Evolutionary conservation across 2,113 vertebrate species (phyloP).

Genomic region (human (Homo sapiens)): DNA sequence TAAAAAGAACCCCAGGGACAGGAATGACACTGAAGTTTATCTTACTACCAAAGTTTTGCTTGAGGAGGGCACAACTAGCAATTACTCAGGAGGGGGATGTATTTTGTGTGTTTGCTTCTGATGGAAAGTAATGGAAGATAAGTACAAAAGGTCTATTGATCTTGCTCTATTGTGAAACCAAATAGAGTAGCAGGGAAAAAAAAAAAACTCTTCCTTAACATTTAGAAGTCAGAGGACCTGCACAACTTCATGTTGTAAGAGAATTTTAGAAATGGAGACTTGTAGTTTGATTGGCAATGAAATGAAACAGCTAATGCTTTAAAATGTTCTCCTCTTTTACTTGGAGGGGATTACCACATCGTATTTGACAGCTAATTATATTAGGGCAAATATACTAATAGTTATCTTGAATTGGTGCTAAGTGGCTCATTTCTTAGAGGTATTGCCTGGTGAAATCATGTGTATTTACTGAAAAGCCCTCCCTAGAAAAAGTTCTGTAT

Average conservation of each 20-base stretch:
- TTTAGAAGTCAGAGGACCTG: constrained; percentile 41
- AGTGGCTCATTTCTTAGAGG: constrained; percentile 67
- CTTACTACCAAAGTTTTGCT: constrained; percentile 73
- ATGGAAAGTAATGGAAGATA: constrained; percentile 73
- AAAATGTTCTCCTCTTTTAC: constrained; percentile 27
- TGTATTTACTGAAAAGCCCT: constrained; percentile 70
- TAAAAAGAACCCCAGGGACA: constrained; percentile 72
- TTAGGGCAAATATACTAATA: constrained; percentile 73
- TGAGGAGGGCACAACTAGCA: constrained; percentile 63
- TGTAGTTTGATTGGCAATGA: constrained; percentile 38
- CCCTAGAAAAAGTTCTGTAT: constrained; percentile 73
- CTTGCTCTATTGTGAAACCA: constrained; percentile 60
- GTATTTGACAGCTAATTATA: constrained; percentile 70
- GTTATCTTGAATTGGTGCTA: constrained; percentile 60
- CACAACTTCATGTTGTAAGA: constrained; percentile 1
- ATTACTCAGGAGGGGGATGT: constrained; percentile 72
- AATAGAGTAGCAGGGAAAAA: neutral
- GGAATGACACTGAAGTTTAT: constrained; percentile 71
- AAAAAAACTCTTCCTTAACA: constrained; percentile 7
- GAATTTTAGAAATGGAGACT: constrained; percentile 13
- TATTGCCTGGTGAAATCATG: constrained; percentile 47
- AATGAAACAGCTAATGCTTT: constrained; percentile 59
- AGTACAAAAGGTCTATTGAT: constrained; percentile 75
- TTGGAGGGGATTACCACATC: constrained; percentile 58
- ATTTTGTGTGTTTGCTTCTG: constrained; percentile 75